Evolutionary conservation across 2,797 vertebrate genomes (phyloP).

Genomic region (Avahi laniger): DNA sequence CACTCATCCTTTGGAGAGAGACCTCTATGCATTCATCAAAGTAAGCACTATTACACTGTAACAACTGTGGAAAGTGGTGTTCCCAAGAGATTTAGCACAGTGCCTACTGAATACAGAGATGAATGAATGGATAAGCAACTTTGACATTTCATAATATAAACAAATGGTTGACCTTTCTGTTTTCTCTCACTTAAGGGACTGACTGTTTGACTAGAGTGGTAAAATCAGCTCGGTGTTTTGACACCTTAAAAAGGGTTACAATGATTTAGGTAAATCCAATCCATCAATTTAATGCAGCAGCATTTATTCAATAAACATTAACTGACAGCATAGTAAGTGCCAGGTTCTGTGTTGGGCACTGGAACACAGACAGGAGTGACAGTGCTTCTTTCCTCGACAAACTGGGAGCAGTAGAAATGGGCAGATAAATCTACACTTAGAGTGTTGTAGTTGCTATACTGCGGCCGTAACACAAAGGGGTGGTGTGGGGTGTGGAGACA

Average conservation of each 20-base stretch:
- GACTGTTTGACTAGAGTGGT: neutral
- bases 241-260: neutral
- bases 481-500: neutral
- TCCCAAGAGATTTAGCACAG: neutral
- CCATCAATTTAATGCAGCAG: neutral
- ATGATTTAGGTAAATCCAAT: neutral
- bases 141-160: slow-evolving; percentile 13
- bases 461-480: accelerated
- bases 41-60: neutral
- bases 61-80: neutral
- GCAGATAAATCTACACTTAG: no score
- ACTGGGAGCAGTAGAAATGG: accelerated
- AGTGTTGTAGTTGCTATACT: accelerated
- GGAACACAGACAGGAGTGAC: neutral
- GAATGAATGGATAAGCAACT: neutral
- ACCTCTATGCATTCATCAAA: neutral
- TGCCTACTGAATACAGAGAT: neutral
- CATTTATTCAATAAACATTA: neutral
- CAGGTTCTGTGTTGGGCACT: neutral
- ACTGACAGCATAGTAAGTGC: neutral
- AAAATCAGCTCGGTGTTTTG: neutral
- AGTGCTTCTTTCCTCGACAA: neutral
- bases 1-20: neutral
- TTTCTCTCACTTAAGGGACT: neutral
- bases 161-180: neutral